Conservation (phyloP, 64 coral and sea anemone species). For the Hydrozoanthus tunicans region DNA sequence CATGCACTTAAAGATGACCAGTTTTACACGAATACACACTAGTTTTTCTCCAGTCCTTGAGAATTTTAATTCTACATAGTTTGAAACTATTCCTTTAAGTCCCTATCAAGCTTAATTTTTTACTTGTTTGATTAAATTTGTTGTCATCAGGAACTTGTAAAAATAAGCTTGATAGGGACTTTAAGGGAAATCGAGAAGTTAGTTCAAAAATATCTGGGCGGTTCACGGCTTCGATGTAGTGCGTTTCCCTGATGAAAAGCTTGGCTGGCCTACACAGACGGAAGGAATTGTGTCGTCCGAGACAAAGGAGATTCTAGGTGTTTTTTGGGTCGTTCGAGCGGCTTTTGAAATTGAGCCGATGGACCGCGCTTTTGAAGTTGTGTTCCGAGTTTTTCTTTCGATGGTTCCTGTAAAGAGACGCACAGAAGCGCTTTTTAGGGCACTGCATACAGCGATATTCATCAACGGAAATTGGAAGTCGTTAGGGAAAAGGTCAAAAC, state of each 20-base stretch:
- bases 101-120: too few species aligned
- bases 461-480: too few species aligned
- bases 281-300: slow-evolving; percentile 38
- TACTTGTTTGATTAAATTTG: too few species aligned
- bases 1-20: too few species aligned
- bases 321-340: not conserved
- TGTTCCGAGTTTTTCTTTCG: not conserved
- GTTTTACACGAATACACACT: too few species aligned
- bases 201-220: not conserved
- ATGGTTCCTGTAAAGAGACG: not conserved
- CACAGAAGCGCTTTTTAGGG: too few species aligned
- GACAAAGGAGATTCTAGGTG: slow-evolving; percentile 24
- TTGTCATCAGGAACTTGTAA: not conserved
- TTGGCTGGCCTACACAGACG: slow-evolving; percentile 6
- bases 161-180: too few species aligned
- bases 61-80: not conserved
- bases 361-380: not conserved
- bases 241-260: not conserved
- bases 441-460: too few species aligned
- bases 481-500: too few species aligned
- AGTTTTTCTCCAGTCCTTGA: too few species aligned
- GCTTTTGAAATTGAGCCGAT: not conserved
- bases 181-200: not conserved
- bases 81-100: too few species aligned
- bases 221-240: not conserved